Evolutionary conservation across 2,888 invertebrate species (phyloP), one percentile per base, ranked within the genome.

Genomic region (Podotricha telesiphe): DNA sequence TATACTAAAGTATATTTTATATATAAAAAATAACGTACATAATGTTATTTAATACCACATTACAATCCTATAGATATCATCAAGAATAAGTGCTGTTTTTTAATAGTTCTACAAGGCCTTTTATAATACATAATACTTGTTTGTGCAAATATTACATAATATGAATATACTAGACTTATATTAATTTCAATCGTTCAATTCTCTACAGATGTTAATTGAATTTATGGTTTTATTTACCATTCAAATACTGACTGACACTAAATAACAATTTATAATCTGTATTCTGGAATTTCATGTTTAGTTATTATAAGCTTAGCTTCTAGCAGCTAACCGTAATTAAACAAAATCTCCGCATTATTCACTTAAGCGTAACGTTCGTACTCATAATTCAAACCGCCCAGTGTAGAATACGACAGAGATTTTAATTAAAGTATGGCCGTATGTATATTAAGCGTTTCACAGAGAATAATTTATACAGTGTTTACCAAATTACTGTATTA

Each of bases 331-430:
- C 51, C 45, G 51, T 68, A 71, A 68, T 71, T 68, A 68, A 63
- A 65, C 68, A 62, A 62, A 84, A 59, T 59, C 42, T 67, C 59
- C 40, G 83, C 81, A 82, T 82, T 69, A 71, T 67, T 71, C 62
- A 56, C 66, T 68, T 70, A 20, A 68, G 37, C 53, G 53, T 71
- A 66, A 67, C 69, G 69, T 68, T 67, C 59, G 17, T 65, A 65
- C 42, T 68, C 72, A 73, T 64, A 67, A 70, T 70, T 64, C 58
- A 71, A 58, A 51, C 62, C 62, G 71, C 75, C 74, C 76, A 75
- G 78, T 82, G 80, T 82, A 80, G 70, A 73, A 72, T 78, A 80
- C 79, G 79, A 82, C 82, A 81, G 76, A 84, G 84, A 77, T 80
- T 80, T 79, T 79, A 84, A 83, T 83, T 82, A 74, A 71, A 73